phyloP scores from a whole-genome alignment of 2,888 invertebrate species.

The Leptinotarsa haldemani region DNA sequence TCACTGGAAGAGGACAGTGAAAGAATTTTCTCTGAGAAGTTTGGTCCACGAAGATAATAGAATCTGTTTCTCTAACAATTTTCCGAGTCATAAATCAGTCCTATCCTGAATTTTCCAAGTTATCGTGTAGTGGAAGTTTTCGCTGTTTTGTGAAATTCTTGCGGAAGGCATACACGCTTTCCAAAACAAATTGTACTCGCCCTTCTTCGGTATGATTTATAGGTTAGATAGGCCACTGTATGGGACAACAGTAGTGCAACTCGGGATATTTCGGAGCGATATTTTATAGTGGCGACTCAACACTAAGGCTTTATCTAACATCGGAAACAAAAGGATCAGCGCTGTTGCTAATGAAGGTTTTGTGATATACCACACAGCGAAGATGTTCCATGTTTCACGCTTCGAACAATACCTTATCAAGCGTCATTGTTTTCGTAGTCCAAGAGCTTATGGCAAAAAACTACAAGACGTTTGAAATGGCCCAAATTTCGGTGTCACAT shows the following conservation, averaged over 20 bases:
- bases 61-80: neutral
- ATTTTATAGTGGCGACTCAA: constrained; percentile 12
- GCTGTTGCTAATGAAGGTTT: constrained; percentile 34
- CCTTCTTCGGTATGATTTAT: constrained; percentile 15
- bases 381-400: constrained; percentile 15
- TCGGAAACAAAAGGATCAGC: constrained; percentile 28
- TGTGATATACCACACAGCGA: constrained; percentile 26
- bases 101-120: constrained; percentile 14
- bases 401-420: constrained; percentile 1
- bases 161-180: neutral
- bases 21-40: neutral
- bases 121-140: neutral
- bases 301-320: constrained; percentile 27
- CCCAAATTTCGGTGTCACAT: too few relatives aligned
- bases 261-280: constrained; percentile 16
- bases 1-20: too few relatives aligned
- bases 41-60: too few relatives aligned
- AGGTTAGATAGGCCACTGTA: constrained; percentile 2
- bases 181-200: constrained; percentile 15
- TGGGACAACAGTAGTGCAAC: neutral
- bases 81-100: constrained; percentile 2
- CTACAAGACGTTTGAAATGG: neutral
- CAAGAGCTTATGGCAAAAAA: neutral
- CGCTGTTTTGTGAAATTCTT: constrained; percentile 12
- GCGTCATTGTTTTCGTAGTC: neutral